These are phyloP conservation scores for Platanista minor DNA, from an alignment of 2,113 vertebrate species.

Conservation along the genomic window DNA sequence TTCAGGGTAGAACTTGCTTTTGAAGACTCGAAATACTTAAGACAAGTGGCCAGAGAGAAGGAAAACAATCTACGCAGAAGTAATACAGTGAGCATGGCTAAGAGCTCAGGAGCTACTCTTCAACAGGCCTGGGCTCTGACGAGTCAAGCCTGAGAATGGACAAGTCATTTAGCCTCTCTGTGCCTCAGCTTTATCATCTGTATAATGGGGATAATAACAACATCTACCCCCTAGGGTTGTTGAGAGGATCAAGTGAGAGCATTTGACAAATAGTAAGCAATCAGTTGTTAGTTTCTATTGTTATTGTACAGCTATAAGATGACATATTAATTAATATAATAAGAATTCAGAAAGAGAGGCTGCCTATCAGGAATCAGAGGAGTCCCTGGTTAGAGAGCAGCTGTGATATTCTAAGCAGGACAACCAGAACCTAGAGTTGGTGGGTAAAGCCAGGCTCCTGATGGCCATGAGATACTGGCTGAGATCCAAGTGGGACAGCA, in stretches of 20 bases:
- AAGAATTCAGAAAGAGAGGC: neutral
- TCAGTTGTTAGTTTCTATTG: neutral
- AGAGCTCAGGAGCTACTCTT: neutral
- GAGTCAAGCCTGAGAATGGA: neutral
- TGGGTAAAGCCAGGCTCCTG: neutral
- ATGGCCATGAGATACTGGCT: too few species aligned
- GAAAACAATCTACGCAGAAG: neutral
- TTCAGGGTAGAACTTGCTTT: neutral
- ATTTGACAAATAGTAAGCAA: neutral
- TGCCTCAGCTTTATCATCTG: neutral
- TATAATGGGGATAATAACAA: neutral
- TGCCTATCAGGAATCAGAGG: neutral
- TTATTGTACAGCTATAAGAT: too few species aligned
- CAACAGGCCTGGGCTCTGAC: neutral
- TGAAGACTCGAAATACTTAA: neutral
- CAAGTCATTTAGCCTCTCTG: too few species aligned
- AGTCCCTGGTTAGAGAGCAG: neutral
- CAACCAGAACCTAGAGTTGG: neutral
- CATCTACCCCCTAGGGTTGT: neutral
- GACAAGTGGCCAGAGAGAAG: neutral
- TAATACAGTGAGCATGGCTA: fast-evolving
- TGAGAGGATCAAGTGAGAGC: neutral
- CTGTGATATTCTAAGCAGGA: neutral
- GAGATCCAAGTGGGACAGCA: neutral
- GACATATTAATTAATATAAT: neutral